Evolutionary conservation across 2,113 vertebrate species (phyloP), one percentile per base, ranked within the genome.

Genomic region (Bucco capensis): DNA sequence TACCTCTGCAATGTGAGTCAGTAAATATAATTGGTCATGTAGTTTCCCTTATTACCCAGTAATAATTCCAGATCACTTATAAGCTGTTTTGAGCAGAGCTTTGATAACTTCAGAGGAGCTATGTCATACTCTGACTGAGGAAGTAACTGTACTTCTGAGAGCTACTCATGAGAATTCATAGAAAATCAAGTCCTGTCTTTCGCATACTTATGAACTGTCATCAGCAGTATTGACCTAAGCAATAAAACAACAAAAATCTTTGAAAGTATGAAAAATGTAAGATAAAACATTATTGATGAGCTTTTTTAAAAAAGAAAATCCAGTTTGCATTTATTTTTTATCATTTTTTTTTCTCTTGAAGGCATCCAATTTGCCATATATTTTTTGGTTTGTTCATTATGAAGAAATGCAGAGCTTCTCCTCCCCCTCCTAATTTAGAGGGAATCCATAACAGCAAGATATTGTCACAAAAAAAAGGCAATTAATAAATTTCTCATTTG

Each of bases 341-440:
- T 25, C 50, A n/a, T n/a, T n/a, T n/a, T 56, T 54, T 66, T 75
- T 57, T 5, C 7, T 24, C 6, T 7, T 5, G 2, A 22, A 24
- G 49, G 8, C 5, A 38, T 40, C 5, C 4, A 16, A 6, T 65
- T 72, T 79, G 3, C 5, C 16, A 54, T 0, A 12, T 5, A 30
- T 64, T 75, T 85, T 42, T 10, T 42, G 2, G 6, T 47, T 83
- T 56, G 12, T 19, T 64, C 6, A 27, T 77, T 35, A 42, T 50
- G 10, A 50, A 54, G 47, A 70, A 73, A 21, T 8, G 3, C 3
- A 70, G 16, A 53, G 2, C 12, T 57, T 86, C 24, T 8, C 8
- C 7, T 38, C 4, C 1, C 8, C 27, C 8, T 38, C 4, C 51
- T 0, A 0, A 51, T 64, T 83, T 38, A 47, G 14, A 38, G 6